Percentiles rank a stretch among this genome's conserved stretches.
Conservation (phyloP, 2,113 vertebrate species). For the Baryphthengus martii region DNA sequence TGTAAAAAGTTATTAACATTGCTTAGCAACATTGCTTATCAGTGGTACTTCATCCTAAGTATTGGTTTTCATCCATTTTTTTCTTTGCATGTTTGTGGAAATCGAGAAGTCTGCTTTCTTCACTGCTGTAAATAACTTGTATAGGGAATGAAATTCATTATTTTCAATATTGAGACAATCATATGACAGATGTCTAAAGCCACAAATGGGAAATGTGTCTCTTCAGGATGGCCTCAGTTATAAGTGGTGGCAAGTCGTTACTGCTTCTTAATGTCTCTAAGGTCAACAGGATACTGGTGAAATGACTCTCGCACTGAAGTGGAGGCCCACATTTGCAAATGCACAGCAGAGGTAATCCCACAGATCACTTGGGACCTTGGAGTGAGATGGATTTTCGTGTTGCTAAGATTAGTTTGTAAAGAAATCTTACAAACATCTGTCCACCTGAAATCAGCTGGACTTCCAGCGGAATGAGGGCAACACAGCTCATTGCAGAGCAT, state of each 20-base stretch:
- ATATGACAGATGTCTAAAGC: not conserved
- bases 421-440: not conserved
- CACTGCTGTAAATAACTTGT: not conserved
- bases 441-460: not conserved
- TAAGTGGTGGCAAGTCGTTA: not conserved
- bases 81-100: not conserved
- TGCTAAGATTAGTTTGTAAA: not conserved
- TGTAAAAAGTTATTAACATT: not conserved
- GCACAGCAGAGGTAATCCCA: too few species aligned
- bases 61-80: not conserved
- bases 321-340: not conserved
- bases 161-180: not conserved
- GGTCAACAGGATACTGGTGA: not conserved
- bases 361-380: not conserved
- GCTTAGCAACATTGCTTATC: fast-evolving
- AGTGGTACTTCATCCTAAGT: not conserved
- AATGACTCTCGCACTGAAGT: not conserved
- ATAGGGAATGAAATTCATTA: not conserved
- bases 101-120: not conserved
- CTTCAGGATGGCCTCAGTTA: not conserved
- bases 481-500: not conserved
- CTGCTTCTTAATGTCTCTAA: not conserved
- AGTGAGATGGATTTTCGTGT: fast-evolving
- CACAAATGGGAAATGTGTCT: not conserved
- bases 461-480: not conserved